Percentiles rank a stretch among this genome's conserved stretches.
These are phyloP conservation scores for Calyptommatus sinebrachiatus DNA, from an alignment of 2,113 vertebrate genomes.

Conservation along the genomic window DNA sequence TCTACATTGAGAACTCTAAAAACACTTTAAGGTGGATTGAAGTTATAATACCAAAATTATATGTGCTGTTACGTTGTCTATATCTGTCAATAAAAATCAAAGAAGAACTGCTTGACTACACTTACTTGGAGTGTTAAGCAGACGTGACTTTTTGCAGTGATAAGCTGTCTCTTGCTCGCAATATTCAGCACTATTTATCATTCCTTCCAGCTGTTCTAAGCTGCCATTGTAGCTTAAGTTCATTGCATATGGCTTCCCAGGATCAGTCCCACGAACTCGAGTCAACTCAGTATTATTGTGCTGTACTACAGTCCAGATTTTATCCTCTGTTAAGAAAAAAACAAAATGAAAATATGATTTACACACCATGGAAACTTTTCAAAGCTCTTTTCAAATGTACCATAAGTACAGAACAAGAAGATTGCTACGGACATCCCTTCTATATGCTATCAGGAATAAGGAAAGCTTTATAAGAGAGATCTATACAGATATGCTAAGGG, in stretches of 20 bases:
- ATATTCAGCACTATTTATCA: constrained; percentile 83
- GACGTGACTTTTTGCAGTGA: constrained; percentile 86
- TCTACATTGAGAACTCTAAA: too few relatives aligned
- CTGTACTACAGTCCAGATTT: constrained; percentile 85
- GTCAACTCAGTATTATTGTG: constrained; percentile 85
- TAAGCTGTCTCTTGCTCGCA: constrained; percentile 93
- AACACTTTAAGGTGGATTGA: too few relatives aligned
- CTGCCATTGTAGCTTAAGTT: constrained; percentile 83
- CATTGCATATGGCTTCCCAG: constrained; percentile 75
- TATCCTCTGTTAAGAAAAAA: constrained; percentile 79
- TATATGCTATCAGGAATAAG: too few relatives aligned
- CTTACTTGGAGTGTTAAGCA: constrained; percentile 90
- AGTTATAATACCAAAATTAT: too few relatives aligned
- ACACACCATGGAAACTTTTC: not conserved
- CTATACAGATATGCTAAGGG: too few relatives aligned
- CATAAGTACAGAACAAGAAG: too few relatives aligned
- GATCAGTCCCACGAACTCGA: constrained; percentile 71
- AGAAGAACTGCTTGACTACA: not conserved
- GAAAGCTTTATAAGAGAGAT: too few relatives aligned
- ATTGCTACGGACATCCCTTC: too few relatives aligned
- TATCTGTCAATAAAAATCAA: not conserved
- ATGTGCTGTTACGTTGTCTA: too few relatives aligned
- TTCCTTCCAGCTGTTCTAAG: constrained; percentile 79
- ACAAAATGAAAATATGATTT: not conserved
- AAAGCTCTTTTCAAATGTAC: too few relatives aligned